phyloP scores from a whole-genome alignment of 2,888 invertebrate genomes.

The Antitype chi region DNA sequence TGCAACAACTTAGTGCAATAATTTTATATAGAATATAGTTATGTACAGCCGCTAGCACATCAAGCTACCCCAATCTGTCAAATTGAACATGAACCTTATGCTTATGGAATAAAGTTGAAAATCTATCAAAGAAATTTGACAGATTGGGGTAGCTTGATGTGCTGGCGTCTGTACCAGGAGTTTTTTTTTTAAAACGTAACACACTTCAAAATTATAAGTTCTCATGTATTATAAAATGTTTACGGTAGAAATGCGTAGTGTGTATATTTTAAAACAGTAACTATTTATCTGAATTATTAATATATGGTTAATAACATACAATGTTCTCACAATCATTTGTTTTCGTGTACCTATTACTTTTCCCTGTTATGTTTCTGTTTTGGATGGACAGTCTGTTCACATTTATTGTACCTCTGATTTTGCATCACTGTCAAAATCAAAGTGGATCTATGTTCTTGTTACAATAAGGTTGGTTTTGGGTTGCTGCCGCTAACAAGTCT shows the following conservation, averaged over 20 bases:
- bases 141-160: too few species aligned
- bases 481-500: too few species aligned
- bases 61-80: too few species aligned
- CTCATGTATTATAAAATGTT: conserved; percentile 80
- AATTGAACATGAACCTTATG: too few species aligned
- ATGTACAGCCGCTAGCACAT: too few species aligned
- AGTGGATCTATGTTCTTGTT: too few species aligned
- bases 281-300: conserved; percentile 86
- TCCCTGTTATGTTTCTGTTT: background rate
- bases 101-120: too few species aligned
- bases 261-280: conserved; percentile 79
- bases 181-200: conserved; percentile 69
- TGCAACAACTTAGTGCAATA: conserved; percentile 72
- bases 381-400: too few species aligned
- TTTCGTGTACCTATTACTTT: conserved; percentile 50
- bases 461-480: too few species aligned
- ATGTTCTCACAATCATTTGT: conserved; percentile 76
- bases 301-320: conserved; percentile 83
- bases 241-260: conserved; percentile 75
- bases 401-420: too few species aligned
- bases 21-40: conserved; percentile 67
- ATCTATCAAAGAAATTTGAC: too few species aligned
- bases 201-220: conserved; percentile 74
- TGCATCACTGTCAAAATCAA: too few species aligned
- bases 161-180: conserved; percentile 59